These are phyloP conservation scores for Elephas maximus DNA, from an alignment of 2,113 vertebrate genomes.

Conservation along the genomic window DNA sequence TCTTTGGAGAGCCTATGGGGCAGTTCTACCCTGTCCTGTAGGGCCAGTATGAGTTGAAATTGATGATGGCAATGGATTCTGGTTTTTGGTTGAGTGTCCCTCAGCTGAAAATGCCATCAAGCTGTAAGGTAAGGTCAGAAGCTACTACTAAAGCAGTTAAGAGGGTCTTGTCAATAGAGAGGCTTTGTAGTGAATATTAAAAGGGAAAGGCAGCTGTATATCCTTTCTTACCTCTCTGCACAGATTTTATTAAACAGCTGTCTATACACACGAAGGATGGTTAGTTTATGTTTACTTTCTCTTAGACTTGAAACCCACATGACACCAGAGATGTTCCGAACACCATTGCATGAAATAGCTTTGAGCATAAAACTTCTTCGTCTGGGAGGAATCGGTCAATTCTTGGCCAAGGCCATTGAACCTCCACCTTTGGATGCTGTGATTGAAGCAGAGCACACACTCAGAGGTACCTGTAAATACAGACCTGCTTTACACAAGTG, in stretches of 20 bases:
- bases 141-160: background rate
- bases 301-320: conserved; percentile 95
- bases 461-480: conserved; percentile 89
- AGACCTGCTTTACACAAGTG: background rate
- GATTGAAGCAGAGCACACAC: conserved; percentile 96
- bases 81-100: too few relatives aligned
- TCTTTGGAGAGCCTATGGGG: too few relatives aligned
- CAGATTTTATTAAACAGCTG: background rate
- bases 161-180: background rate
- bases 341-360: conserved; percentile 96
- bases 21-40: too few relatives aligned
- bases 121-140: background rate
- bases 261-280: background rate
- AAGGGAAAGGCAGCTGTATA: background rate
- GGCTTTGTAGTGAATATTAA: background rate
- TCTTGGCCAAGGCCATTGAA: conserved; percentile 98
- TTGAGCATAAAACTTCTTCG: conserved; percentile 97
- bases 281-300: conserved; percentile 31
- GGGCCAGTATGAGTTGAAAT: too few relatives aligned
- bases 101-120: background rate
- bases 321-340: conserved; percentile 98
- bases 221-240: background rate
- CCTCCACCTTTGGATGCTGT: conserved; percentile 97
- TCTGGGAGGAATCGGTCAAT: conserved; percentile 95
- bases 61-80: too few relatives aligned